Evolutionary conservation across 2,113 vertebrate genomes (phyloP).

Genomic region (Tupaia chinensis): DNA sequence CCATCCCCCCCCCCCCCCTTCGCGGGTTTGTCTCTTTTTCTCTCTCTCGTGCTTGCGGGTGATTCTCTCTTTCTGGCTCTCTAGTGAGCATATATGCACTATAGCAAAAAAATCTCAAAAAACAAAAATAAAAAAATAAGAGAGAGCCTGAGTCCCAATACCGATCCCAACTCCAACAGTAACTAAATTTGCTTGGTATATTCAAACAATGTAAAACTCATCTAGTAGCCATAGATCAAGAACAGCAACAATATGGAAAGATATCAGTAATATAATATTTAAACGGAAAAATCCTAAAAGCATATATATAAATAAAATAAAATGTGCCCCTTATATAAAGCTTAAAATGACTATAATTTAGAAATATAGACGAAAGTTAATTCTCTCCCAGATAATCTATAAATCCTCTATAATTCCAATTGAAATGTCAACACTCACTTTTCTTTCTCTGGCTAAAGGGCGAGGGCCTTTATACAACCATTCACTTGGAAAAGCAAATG

Average conservation of each 20-base stretch:
- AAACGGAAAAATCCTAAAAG: slow-evolving; percentile 15
- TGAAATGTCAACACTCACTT: slow-evolving; percentile 8
- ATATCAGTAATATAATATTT: neutral
- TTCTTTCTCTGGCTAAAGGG: neutral
- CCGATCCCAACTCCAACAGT: neutral
- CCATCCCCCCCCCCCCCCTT: too few species aligned
- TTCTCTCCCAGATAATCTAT: neutral
- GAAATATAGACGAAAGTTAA: neutral
- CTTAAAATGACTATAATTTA: slow-evolving; percentile 27
- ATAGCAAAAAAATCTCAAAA: too few species aligned
- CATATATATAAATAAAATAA: neutral
- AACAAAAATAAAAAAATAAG: neutral
- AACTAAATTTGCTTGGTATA: neutral
- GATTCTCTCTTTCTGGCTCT: too few species aligned
- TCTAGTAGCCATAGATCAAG: neutral
- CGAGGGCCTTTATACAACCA: neutral
- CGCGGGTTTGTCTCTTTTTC: too few species aligned
- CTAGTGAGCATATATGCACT: too few species aligned
- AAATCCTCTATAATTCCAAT: neutral
- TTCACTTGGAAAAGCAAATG: slow-evolving; percentile 26
- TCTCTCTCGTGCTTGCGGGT: too few species aligned
- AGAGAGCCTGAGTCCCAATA: neutral
- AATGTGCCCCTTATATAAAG: neutral
- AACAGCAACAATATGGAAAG: neutral
- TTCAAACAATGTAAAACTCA: slow-evolving; percentile 43